These are phyloP conservation scores for Laupala kohalensis DNA, from an alignment of 1,140 invertebrate species.

Conservation along the genomic window DNA sequence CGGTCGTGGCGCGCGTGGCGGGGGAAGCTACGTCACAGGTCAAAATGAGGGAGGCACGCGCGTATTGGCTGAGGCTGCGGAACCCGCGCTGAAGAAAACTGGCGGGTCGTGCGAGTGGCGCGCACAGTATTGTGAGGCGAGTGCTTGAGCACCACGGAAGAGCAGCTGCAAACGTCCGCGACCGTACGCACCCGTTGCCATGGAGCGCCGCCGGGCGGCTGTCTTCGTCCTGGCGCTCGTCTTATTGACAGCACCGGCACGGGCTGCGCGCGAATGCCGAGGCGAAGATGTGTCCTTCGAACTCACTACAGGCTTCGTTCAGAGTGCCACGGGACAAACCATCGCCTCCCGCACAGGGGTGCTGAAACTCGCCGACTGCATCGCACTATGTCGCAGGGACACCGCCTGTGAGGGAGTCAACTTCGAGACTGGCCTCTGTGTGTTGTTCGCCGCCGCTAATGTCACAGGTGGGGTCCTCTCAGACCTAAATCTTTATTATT, in stretches of 20 bases:
- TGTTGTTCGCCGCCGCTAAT: constrained; percentile 30
- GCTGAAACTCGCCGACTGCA: constrained; percentile 34
- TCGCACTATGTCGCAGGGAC: constrained; percentile 30
- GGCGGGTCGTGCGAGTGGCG: background rate
- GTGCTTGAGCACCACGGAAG: background rate
- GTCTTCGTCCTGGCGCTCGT: background rate
- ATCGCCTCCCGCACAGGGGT: constrained; percentile 32
- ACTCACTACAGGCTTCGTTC: constrained; percentile 36
- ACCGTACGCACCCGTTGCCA: no score
- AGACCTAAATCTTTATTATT: no score
- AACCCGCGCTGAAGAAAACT: background rate
- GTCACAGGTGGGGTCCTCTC: constrained; percentile 13
- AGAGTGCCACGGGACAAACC: constrained; percentile 31
- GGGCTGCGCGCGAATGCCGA: constrained; percentile 9
- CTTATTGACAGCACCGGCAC: background rate
- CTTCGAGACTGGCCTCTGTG: constrained; percentile 39
- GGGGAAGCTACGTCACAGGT: background rate
- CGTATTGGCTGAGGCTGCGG: background rate
- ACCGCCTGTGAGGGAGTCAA: constrained; percentile 32
- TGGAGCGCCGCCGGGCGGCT: no score
- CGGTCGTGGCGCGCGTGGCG: no score
- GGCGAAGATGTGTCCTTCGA: constrained; percentile 30
- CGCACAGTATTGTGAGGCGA: background rate
- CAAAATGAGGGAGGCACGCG: background rate
- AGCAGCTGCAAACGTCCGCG: no score